Percentiles rank a stretch among this genome's conserved stretches.
Conservation (phyloP, 2,113 vertebrate species). For the Ammodramus savannarum region DNA sequence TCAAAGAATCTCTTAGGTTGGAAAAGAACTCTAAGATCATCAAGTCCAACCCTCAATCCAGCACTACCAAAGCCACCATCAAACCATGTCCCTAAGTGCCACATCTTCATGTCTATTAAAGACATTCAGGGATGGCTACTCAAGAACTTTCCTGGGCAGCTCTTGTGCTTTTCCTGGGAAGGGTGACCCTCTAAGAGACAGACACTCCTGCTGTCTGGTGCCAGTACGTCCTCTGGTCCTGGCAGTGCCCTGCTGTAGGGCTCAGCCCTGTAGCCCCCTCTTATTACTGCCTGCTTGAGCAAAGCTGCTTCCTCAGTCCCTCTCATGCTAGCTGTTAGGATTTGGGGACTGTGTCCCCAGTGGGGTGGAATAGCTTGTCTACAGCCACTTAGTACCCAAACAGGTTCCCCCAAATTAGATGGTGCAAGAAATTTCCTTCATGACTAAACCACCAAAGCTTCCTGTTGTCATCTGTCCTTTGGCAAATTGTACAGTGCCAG, state of each 20-base stretch:
- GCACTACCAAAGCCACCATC: background rate
- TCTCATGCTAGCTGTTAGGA: background rate
- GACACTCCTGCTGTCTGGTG: rapidly evolving
- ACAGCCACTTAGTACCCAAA: background rate
- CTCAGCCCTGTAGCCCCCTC: background rate
- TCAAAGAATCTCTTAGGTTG: background rate
- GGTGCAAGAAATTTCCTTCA: background rate
- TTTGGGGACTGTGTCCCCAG: background rate
- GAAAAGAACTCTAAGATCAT: background rate
- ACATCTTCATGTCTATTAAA: background rate
- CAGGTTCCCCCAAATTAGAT: background rate
- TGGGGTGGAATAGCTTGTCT: background rate
- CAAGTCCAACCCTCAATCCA: background rate
- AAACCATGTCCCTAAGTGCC: background rate
- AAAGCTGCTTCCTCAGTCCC: background rate
- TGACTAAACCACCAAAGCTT: background rate
- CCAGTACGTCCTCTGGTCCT: rapidly evolving
- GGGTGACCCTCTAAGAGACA: rapidly evolving
- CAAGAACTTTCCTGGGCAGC: background rate
- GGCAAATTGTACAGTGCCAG: background rate
- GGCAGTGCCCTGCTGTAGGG: background rate
- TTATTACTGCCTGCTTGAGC: background rate
- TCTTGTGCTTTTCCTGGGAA: background rate
- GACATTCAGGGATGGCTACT: rapidly evolving
- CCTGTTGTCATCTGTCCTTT: background rate